Percentiles rank a stretch among this genome's conserved stretches.
Conservation (phyloP, 2,113 vertebrate species). For the Psilopogon haemacephalus region DNA sequence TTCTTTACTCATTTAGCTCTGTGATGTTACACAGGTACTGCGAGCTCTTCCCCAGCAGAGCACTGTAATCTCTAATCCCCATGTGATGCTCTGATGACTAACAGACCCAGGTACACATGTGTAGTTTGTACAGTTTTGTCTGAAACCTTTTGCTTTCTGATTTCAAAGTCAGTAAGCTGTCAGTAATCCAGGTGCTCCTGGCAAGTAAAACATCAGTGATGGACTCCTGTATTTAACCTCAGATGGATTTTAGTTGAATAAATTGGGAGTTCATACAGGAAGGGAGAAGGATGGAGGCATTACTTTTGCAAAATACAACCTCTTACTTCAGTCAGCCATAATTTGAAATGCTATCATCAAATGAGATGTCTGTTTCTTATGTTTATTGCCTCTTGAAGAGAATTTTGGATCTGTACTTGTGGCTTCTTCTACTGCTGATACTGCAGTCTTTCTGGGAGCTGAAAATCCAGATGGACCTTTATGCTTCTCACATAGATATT, state of each 20-base stretch:
- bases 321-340: neutral
- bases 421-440: neutral
- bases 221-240: neutral
- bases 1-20: neutral
- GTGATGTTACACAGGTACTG: neutral
- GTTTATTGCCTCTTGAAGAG: neutral
- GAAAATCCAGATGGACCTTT: neutral
- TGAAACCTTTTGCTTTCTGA: constrained; percentile 3
- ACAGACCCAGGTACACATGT: neutral
- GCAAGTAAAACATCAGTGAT: neutral
- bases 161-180: constrained; percentile 9
- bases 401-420: neutral
- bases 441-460: neutral
- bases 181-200: constrained; percentile 7
- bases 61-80: neutral
- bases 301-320: neutral
- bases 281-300: neutral
- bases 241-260: neutral
- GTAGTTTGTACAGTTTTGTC: neutral
- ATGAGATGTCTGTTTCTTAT: neutral
- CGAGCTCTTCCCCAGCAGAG: neutral
- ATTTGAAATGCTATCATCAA: neutral
- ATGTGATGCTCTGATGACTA: neutral
- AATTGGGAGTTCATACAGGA: neutral
- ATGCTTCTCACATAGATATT: neutral